Conservation (phyloP, 1,140 invertebrate genomes). For the Anastrepha obliqua region DNA sequence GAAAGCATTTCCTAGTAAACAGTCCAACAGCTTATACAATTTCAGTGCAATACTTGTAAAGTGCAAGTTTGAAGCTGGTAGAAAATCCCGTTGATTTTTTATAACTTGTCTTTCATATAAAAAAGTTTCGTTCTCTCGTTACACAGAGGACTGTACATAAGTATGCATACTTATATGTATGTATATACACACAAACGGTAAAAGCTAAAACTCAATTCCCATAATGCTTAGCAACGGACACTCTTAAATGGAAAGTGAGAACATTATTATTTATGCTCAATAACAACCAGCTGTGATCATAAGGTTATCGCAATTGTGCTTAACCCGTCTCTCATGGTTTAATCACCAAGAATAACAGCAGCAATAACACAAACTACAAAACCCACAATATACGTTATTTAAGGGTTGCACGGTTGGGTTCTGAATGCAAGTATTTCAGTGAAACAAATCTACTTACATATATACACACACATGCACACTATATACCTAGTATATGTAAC, state of each 20-base stretch:
- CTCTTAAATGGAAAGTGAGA: background rate
- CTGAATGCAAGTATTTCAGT: background rate
- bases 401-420: conserved; percentile 26
- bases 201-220: conserved; percentile 33
- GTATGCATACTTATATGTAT: no score
- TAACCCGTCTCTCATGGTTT: conserved; percentile 45
- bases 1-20: no score
- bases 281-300: conserved; percentile 12
- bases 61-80: no score
- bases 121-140: no score
- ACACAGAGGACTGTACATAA: no score
- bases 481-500: background rate
- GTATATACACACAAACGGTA: background rate
- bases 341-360: conserved; percentile 13
- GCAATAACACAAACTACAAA: background rate
- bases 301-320: conserved; percentile 37
- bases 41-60: no score
- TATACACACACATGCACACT: background rate
- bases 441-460: background rate
- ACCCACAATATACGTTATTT: background rate
- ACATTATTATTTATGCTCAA: background rate
- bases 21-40: no score
- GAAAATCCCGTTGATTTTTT: no score
- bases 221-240: conserved; percentile 25
- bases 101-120: no score